Evolutionary conservation across 2,888 invertebrate genomes (phyloP).

Genomic region (Helobdella robusta): DNA sequence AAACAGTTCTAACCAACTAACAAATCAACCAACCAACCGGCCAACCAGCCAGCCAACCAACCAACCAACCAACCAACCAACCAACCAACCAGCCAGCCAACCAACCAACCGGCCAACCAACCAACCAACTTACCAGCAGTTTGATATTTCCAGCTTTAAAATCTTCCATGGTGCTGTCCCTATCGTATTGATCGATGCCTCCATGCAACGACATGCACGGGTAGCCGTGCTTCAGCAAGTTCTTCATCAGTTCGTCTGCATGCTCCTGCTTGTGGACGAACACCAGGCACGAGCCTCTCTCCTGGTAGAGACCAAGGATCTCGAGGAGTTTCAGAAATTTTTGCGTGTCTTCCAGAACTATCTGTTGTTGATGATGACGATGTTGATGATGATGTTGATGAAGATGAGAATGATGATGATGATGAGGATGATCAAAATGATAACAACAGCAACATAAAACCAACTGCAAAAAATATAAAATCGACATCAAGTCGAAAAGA

Average conservation of each 20-base stretch:
- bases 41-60: neutral
- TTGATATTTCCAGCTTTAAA: conserved; percentile 88
- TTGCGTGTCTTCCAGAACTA: conserved; percentile 81
- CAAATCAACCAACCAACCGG: neutral
- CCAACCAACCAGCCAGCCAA: no score
- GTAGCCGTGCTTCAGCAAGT: conserved; percentile 90
- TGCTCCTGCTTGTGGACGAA: conserved; percentile 98
- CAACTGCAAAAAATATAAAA: neutral
- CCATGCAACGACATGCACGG: conserved; percentile 94
- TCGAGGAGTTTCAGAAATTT: conserved; percentile 95
- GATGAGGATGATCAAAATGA: no score
- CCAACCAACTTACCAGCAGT: conserved; percentile 58
- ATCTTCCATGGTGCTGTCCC: conserved; percentile 92
- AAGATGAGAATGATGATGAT: no score
- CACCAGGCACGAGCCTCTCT: conserved; percentile 83
- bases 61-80: neutral
- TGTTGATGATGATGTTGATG: no score
- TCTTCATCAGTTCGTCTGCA: conserved; percentile 73
- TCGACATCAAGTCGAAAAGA: neutral
- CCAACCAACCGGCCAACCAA: neutral
- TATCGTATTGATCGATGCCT: conserved; percentile 97
- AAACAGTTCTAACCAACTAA: neutral
- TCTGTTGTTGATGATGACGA: no score
- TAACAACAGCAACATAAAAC: no score
- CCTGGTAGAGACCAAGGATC: conserved; percentile 85